Evolutionary conservation across 2,113 vertebrate genomes (phyloP), one percentile per base, ranked within the genome.

Genomic region (Chascanopsetta lugubris): DNA sequence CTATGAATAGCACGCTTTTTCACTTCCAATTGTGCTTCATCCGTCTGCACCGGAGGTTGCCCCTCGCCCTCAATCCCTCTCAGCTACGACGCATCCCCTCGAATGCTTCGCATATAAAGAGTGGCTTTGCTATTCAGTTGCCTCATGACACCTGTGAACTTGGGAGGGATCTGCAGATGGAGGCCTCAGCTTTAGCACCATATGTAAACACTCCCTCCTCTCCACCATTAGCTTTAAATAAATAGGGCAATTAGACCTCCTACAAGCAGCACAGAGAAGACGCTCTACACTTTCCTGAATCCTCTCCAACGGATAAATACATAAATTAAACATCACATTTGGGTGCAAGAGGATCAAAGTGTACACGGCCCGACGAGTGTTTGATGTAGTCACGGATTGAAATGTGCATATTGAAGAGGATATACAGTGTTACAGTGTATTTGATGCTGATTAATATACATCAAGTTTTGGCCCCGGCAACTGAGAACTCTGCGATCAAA

Each of bases 291-390:
- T 45, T 67, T 69, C 54, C 48, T 43, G 42, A 62, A 54, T 67
- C 45, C 46, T 70, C 58, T 88, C 72, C 48, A 69, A 60, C 6
- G 53, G 57, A 83, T 76, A 72, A 81, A 75, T 75, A 70, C 46
- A 87, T 65, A 79, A 87, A 84, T 77, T 25, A 84, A 79, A 82
- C 45, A 75, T 77, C 4, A 47, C 13, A 48, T 75, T 69, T 60
- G 34, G 50, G 11, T 40, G 38, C n/a, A 36, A n/a, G 51, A 51
- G 55, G 83, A 87, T 87, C 79, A 89, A 85, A 89, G 53, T 73
- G 4, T 5, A 22, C 8, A 4, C 7, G 45, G 15, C 21, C 4
- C 7, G 45, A n/a, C 21, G 27, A 66, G 55, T 60, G 67, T 83
- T 83, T 87, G 85, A 84, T 79, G 63, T 79, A 17, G 38, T 67